phyloP scores from a whole-genome alignment of 2,113 vertebrate genomes.

The Crotalus horridus region DNA sequence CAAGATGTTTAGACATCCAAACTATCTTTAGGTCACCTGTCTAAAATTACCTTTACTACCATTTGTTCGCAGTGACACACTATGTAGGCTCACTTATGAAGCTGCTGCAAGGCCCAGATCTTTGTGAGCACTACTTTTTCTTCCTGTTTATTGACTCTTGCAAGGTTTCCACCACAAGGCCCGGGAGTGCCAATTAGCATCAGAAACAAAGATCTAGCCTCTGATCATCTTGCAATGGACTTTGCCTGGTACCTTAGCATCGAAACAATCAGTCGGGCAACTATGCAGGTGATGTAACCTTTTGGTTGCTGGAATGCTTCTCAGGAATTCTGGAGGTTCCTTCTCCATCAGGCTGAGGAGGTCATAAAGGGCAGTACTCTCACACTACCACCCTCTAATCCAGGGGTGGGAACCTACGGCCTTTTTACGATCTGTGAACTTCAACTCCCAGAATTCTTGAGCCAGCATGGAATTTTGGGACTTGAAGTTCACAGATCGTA shows the following conservation, averaged over 20 bases:
- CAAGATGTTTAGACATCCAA: neutral
- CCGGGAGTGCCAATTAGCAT: neutral
- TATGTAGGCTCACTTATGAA: neutral
- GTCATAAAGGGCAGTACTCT: neutral
- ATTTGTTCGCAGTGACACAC: neutral
- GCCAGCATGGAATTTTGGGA: neutral
- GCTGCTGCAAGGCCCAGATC: neutral
- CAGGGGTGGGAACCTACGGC: neutral
- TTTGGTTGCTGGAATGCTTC: neutral
- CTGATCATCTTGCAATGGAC: neutral
- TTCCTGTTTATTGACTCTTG: neutral
- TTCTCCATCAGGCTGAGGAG: neutral
- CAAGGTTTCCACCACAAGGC: neutral
- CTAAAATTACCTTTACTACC: neutral
- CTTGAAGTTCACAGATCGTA: neutral
- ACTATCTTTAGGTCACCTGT: neutral
- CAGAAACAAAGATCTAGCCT: neutral
- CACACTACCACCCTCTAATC: neutral
- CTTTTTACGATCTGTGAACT: neutral
- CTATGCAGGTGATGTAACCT: neutral
- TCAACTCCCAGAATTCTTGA: neutral
- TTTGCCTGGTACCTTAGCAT: neutral
- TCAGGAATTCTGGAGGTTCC: neutral
- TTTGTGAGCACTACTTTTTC: neutral
- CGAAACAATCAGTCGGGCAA: too few relatives aligned